Conservation (phyloP, 1,140 invertebrate genomes). For the Hypsibius dujardini region DNA sequence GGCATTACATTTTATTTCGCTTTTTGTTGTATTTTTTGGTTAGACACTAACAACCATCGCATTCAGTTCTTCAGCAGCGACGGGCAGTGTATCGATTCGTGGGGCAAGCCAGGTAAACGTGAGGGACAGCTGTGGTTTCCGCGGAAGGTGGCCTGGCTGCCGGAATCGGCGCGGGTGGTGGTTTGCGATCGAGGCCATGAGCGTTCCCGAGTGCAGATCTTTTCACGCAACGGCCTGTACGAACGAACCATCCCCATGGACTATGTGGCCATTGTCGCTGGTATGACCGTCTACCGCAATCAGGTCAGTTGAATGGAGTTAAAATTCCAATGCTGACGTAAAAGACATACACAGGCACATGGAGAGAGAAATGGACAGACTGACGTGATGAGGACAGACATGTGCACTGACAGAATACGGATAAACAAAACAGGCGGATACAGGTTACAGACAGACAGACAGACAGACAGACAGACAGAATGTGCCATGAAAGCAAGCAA, state of each 20-base stretch:
- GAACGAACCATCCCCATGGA: slow-evolving; percentile 28
- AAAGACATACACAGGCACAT: too few species aligned
- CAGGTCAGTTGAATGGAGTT: not conserved
- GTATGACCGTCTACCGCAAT: slow-evolving; percentile 50
- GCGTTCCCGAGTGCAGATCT: slow-evolving; percentile 87
- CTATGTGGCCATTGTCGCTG: slow-evolving; percentile 93
- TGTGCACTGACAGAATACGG: too few species aligned
- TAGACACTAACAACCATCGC: slow-evolving; percentile 87
- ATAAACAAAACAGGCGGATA: too few species aligned
- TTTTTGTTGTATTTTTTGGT: slow-evolving; percentile 38
- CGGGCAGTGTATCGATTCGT: slow-evolving; percentile 68
- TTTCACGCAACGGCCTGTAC: slow-evolving; percentile 29
- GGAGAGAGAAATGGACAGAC: too few species aligned
- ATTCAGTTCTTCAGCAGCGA: slow-evolving; percentile 82
- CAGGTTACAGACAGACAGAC: too few species aligned
- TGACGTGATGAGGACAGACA: too few species aligned
- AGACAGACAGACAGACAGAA: too few species aligned
- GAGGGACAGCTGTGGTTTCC: slow-evolving; percentile 93
- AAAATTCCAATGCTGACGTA: too few species aligned
- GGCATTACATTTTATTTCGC: not conserved
- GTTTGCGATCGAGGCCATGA: slow-evolving; percentile 91
- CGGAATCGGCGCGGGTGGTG: slow-evolving; percentile 68
- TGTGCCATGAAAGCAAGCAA: too few species aligned
- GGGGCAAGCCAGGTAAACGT: slow-evolving; percentile 72
- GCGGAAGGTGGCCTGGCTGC: slow-evolving; percentile 78